Percentiles rank a stretch among this genome's conserved stretches.
phyloP scores from a whole-genome alignment of 1,140 invertebrate species.

The Drosophila kikkawai region DNA sequence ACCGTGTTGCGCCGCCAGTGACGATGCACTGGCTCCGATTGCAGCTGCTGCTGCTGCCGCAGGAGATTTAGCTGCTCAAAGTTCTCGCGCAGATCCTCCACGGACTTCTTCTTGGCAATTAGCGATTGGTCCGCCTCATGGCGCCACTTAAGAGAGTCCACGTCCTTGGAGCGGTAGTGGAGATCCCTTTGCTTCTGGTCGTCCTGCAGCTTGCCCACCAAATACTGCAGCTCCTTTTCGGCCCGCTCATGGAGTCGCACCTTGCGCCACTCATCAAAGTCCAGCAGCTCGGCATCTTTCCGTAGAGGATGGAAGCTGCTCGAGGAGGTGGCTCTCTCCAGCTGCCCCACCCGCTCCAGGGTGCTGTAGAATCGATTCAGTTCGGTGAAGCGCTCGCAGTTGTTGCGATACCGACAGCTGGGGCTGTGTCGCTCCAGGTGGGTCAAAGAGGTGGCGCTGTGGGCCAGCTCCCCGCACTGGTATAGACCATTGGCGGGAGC shows the following conservation, averaged over 20 bases:
- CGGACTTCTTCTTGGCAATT: constrained; percentile 93
- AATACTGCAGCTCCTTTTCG: constrained; percentile 91
- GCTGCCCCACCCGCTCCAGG: constrained; percentile 92
- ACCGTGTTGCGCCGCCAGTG: constrained; percentile 94
- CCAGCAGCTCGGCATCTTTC: constrained; percentile 91
- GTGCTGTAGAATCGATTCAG: constrained; percentile 94
- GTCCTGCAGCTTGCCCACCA: constrained; percentile 91
- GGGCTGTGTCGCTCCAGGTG: constrained; percentile 74
- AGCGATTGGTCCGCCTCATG: constrained; percentile 91
- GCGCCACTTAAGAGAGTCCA: constrained; percentile 90
- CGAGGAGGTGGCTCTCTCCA: constrained; percentile 91
- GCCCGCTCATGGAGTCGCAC: constrained; percentile 92
- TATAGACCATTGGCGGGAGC: constrained; percentile 79
- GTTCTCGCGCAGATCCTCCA: constrained; percentile 92
- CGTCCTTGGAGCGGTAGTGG: constrained; percentile 90
- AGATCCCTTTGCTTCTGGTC: constrained; percentile 94
- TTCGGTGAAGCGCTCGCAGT: constrained; percentile 93
- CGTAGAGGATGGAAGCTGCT: constrained; percentile 89
- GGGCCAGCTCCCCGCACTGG: constrained; percentile 76
- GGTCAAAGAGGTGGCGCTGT: constrained; percentile 78
- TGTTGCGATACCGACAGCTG: constrained; percentile 87
- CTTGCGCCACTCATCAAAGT: constrained; percentile 94
- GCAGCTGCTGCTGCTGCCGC: constrained; percentile 84
- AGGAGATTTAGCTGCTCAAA: constrained; percentile 86
- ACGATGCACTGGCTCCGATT: constrained; percentile 91